Percentiles rank a stretch among this genome's conserved stretches.
Evolutionary conservation across 2,888 invertebrate genomes (phyloP).

Genomic region (Noctuana brunneofusca): DNA sequence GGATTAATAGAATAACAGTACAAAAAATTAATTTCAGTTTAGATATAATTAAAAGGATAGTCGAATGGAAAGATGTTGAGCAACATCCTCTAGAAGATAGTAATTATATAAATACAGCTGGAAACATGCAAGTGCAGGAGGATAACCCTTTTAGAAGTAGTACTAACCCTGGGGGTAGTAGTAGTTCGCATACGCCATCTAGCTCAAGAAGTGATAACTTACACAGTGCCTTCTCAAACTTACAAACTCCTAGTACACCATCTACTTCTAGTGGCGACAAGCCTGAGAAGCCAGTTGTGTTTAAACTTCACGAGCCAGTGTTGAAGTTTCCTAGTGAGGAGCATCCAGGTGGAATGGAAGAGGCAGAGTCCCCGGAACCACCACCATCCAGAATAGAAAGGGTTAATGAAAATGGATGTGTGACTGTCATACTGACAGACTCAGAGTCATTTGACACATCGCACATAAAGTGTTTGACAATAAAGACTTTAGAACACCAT

Average conservation of each 20-base stretch:
- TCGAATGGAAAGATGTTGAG: slow-evolving; percentile 93
- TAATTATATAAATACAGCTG: slow-evolving; percentile 67
- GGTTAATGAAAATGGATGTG: slow-evolving; percentile 79
- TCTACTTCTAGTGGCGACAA: slow-evolving; percentile 64
- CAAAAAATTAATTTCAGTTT: slow-evolving; percentile 92
- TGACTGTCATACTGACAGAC: slow-evolving; percentile 86
- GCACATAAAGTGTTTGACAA: slow-evolving; percentile 92
- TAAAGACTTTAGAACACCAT: slow-evolving; percentile 91
- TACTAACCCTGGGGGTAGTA: slow-evolving; percentile 58
- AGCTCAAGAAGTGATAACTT: slow-evolving; percentile 63
- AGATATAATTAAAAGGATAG: slow-evolving; percentile 92
- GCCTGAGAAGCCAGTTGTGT: slow-evolving; percentile 51
- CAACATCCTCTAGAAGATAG: slow-evolving; percentile 91
- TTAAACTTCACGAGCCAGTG: slow-evolving; percentile 71
- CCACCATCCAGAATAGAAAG: slow-evolving; percentile 67
- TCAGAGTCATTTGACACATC: slow-evolving; percentile 93
- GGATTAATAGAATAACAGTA: slow-evolving; percentile 85
- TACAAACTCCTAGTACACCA: slow-evolving; percentile 68
- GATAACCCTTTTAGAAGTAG: slow-evolving; percentile 73
- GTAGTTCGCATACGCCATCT: slow-evolving; percentile 50
- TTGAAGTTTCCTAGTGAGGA: slow-evolving; percentile 60
- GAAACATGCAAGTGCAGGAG: slow-evolving; percentile 66
- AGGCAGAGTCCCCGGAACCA: slow-evolving; percentile 61
- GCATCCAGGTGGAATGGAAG: slow-evolving; percentile 55
- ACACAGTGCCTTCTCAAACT: slow-evolving; percentile 74